Evolutionary conservation across 1,140 invertebrate genomes (phyloP).

Genomic region (Brachionus sp.): DNA sequence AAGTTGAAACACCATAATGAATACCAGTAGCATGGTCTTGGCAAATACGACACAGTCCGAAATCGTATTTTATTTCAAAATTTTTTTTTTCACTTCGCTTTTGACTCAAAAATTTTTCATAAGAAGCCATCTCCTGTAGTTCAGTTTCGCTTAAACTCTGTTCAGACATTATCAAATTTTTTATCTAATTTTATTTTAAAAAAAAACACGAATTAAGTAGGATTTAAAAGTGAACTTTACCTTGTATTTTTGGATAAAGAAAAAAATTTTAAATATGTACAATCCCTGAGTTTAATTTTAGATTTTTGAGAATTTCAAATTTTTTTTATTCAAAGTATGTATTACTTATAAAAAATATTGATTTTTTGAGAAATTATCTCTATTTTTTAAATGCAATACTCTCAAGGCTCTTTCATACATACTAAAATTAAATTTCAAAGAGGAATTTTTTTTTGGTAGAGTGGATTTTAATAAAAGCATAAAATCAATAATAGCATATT

Average conservation of each 20-base stretch:
- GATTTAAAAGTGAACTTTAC: neutral
- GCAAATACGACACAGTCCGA: constrained; percentile 15
- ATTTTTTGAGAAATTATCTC: neutral
- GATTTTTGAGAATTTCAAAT: neutral
- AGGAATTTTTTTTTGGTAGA: too few relatives aligned
- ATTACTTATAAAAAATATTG: neutral
- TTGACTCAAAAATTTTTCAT: neutral
- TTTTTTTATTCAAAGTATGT: too few relatives aligned
- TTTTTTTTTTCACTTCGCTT: neutral
- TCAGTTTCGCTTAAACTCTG: neutral
- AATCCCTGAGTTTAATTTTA: neutral
- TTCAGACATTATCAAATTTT: neutral
- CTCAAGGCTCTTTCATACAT: too few relatives aligned
- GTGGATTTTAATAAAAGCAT: too few relatives aligned
- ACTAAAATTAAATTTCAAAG: too few relatives aligned
- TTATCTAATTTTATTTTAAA: neutral
- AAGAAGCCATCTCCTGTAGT: neutral
- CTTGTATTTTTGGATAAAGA: neutral
- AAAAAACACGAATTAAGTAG: too few relatives aligned
- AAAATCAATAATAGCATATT: too few relatives aligned
- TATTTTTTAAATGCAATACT: too few relatives aligned
- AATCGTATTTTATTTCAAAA: constrained; percentile 22
- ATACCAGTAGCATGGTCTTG: constrained; percentile 18
- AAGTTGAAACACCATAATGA: constrained; percentile 46
- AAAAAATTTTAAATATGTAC: neutral